Percentiles rank a stretch among this genome's conserved stretches.
Conservation (phyloP, 2,888 invertebrate genomes). For the Thecocarcelia acutangulata region DNA sequence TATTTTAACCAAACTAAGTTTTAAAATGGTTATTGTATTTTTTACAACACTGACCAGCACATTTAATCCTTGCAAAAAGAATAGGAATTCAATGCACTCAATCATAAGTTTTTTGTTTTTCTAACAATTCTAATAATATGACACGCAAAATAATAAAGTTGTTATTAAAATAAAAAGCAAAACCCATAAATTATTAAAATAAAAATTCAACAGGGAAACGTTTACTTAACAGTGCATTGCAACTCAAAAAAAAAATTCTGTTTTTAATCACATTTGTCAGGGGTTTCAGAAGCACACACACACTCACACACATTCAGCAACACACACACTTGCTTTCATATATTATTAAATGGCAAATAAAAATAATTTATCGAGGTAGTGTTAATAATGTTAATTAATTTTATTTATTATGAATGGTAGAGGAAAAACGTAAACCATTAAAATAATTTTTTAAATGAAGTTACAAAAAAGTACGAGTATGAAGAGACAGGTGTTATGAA, state of each 20-base stretch:
- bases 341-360: slow-evolving; percentile 35
- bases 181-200: slow-evolving; percentile 11
- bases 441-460: slow-evolving; percentile 12
- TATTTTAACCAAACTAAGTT: too few relatives aligned
- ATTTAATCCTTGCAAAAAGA: too few relatives aligned
- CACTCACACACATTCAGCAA: neutral
- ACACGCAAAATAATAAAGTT: neutral
- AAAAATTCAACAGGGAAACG: slow-evolving; percentile 26
- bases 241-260: slow-evolving; percentile 11
- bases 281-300: slow-evolving; percentile 18
- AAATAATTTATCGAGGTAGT: slow-evolving; percentile 61
- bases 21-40: too few relatives aligned
- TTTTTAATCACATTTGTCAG: slow-evolving; percentile 55
- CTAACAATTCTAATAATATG: neutral
- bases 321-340: slow-evolving; percentile 24
- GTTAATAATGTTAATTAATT: slow-evolving; percentile 69
- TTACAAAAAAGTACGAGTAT: slow-evolving; percentile 5
- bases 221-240: neutral
- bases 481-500: slow-evolving; percentile 54
- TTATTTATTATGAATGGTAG: slow-evolving; percentile 50
- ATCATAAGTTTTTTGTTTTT: too few relatives aligned
- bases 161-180: neutral
- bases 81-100: too few relatives aligned
- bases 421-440: neutral
- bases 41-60: too few relatives aligned